Evolutionary conservation across 1,140 invertebrate species (phyloP).

Genomic region (Diorhabda elongata): DNA sequence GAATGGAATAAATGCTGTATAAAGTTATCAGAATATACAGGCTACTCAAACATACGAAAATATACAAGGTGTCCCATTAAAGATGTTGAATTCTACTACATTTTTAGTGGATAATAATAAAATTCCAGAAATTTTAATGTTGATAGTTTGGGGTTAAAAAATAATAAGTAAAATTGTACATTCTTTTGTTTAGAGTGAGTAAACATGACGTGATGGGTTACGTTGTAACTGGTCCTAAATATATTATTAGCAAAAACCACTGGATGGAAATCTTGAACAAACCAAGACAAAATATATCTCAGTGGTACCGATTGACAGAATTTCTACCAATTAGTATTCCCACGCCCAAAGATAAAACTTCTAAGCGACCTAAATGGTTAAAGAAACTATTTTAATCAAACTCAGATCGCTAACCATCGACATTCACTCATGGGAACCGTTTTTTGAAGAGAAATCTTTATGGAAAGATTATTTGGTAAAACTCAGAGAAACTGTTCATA

Average conservation of each 20-base stretch:
- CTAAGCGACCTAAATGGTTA: no score
- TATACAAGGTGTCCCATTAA: not conserved
- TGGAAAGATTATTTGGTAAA: no score
- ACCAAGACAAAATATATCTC: slow-evolving; percentile 76
- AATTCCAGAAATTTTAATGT: not conserved
- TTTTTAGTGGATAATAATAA: not conserved
- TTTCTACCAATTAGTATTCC: slow-evolving; percentile 57
- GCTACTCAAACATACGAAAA: not conserved
- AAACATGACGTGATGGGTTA: slow-evolving; percentile 84
- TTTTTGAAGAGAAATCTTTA: no score
- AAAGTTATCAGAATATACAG: not conserved
- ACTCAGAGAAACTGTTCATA: no score
- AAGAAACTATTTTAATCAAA: no score
- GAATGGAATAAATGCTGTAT: no score
- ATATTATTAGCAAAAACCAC: slow-evolving; percentile 66
- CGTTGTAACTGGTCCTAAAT: slow-evolving; percentile 69
- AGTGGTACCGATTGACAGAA: slow-evolving; percentile 79
- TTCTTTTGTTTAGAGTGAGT: slow-evolving; percentile 63
- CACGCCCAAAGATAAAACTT: not conserved
- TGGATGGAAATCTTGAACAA: slow-evolving; percentile 87
- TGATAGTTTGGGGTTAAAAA: not conserved
- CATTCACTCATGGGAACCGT: no score
- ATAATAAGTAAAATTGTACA: not conserved
- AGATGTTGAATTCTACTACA: not conserved
- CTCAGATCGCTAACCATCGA: no score